Evolutionary conservation across 2,888 invertebrate species (phyloP).

Genomic region (Microplitis manilae): DNA sequence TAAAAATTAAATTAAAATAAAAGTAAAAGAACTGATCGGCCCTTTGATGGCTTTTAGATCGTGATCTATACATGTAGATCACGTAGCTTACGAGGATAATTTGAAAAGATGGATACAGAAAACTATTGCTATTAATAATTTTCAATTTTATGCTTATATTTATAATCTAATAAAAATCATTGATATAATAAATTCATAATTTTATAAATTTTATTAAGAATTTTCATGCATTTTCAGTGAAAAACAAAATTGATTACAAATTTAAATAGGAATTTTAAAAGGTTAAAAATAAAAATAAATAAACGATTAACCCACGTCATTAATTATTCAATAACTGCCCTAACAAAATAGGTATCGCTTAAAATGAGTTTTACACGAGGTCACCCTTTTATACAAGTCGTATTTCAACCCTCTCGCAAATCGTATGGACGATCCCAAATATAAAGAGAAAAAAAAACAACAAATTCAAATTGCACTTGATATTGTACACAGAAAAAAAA

Average conservation of each 20-base stretch:
- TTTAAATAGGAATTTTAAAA: constrained; percentile 14
- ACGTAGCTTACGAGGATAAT: constrained; percentile 58
- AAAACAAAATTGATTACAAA: constrained; percentile 34
- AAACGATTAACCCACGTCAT: constrained; percentile 23
- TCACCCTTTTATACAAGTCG: constrained; percentile 50
- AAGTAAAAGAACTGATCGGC: constrained; percentile 13
- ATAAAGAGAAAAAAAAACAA: neutral
- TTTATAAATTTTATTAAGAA: neutral
- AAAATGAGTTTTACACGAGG: constrained; percentile 62
- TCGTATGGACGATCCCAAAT: constrained; percentile 10
- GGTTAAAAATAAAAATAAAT: constrained; percentile 28
- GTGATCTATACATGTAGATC: neutral
- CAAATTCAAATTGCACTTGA: constrained; percentile 58
- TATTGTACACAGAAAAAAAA: constrained; percentile 56
- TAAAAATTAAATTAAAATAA: constrained; percentile 35
- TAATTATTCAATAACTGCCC: constrained; percentile 38
- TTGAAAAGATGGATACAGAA: constrained; percentile 66
- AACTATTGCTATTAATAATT: constrained; percentile 62
- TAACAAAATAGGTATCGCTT: constrained; percentile 62
- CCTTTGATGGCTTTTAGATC: constrained; percentile 22
- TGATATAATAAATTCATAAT: constrained; percentile 22
- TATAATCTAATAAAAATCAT: constrained; percentile 55
- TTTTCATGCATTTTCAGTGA: constrained; percentile 3
- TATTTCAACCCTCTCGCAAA: constrained; percentile 27
- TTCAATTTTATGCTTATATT: constrained; percentile 51